Evolutionary conservation across 2,113 vertebrate species (phyloP).

Genomic region (Dryoscopus gambensis): DNA sequence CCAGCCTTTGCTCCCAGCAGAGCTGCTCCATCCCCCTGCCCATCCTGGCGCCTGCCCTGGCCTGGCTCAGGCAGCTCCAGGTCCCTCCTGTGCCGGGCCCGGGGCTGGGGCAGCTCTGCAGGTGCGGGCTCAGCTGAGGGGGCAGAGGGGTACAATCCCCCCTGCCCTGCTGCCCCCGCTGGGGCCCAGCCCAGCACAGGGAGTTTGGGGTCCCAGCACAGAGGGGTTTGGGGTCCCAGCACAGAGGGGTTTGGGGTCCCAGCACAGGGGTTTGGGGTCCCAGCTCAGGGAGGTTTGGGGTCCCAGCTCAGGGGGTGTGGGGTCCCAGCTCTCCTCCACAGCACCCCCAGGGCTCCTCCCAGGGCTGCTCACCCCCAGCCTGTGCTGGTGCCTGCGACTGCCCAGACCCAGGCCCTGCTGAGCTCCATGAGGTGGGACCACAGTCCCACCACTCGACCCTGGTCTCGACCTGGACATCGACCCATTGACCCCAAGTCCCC

Average conservation of each 20-base stretch:
- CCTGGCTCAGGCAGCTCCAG: background rate
- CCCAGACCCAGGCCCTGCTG: background rate
- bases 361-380: background rate
- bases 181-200: too few relatives aligned
- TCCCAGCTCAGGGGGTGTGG: background rate
- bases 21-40: background rate
- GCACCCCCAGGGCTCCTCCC: background rate
- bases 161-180: too few relatives aligned
- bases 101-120: background rate
- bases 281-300: too few relatives aligned
- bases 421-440: background rate
- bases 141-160: too few relatives aligned
- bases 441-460: fast-evolving
- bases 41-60: background rate
- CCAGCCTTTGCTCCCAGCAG: background rate
- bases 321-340: background rate
- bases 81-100: background rate
- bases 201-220: background rate
- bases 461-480: fast-evolving
- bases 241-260: too few relatives aligned
- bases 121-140: background rate
- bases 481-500: background rate
- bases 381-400: background rate
- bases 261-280: too few relatives aligned
- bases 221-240: too few relatives aligned